Base-by-base conservation (phyloP, 2,888 invertebrate genomes). In the Eurytoma adleriae region DNA sequence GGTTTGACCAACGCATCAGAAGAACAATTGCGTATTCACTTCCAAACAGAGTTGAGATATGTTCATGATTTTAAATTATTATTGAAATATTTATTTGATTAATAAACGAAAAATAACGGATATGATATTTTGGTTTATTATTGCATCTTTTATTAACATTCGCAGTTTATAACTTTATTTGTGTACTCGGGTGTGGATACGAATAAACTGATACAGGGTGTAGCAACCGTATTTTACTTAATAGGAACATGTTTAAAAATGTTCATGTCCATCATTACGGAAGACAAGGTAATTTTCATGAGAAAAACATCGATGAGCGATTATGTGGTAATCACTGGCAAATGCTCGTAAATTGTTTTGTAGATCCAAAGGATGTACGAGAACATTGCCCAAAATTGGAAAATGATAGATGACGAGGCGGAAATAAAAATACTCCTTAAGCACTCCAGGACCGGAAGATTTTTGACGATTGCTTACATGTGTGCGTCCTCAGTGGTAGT, bases 321-420 rank as follows among this genome's bases (percentile, higher is more conserved):
- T 10, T 48, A 16, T 7, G 7, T 13, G 7, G 0, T 0, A 3
- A 30, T 30, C 7, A 30, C 30, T 50, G 24, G n/a, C 24, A 24
- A 16, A n/a, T n/a, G 52, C 16, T 48, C 24, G 3, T 24, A 12
- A 27, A 50, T 2, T 14, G 16, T 40, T 3, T 68, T 18, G 3
- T 54, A 76, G 76, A 20, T 54, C 1, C 40, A 62, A 70, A 48
- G 13, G 24, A 24, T 78, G 14, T 78, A 78, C 24, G 59, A 59
- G 4, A 61, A 66, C 13, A 72, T 78, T 13, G 14, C 48, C 0
- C n/a, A 50, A 13, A 78, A 78, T 57, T 78, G 78, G 78, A 72
- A 72, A 27, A 2, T 72, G 7, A 5, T 72, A 48, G 54, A 72
- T 1, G 59, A 67, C 16, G n/a, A 67, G 50, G 18, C 50, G 20